Evolutionary conservation across 2,113 vertebrate genomes (phyloP), one percentile per base, ranked within the genome.

Genomic region (Colossoma macropomum): DNA sequence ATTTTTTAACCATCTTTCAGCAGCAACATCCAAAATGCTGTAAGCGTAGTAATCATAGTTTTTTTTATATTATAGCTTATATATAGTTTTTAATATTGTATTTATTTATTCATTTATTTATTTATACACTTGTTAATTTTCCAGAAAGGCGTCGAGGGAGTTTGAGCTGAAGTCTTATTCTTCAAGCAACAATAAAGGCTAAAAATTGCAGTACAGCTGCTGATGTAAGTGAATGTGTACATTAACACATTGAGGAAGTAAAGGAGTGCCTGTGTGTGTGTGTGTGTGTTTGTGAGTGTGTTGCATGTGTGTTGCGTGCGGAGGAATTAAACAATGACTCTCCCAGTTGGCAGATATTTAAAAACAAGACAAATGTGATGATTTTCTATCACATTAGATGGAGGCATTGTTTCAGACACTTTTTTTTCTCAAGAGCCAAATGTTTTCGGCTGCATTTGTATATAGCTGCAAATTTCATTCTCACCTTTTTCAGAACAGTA

Each of bases 1-100:
- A 13, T 59, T 60, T 48, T 76, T 68, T 45, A 75, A 76, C 62
- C 45, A 82, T 28, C 75, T 76, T 54, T 38, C 19, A 41, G 66
- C 32, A 38, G 66, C 66, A 12, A 25, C 17, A 23, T 65, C 27
- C 3, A 25, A 66, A 54, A 28, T 38, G 60, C 21, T 30, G 27
- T 75, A 84, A 72, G 71, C 59, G 32, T n/a, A 9, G 19, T 8
- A 59, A 60, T 32, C 45, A 50, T 19, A 54, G 12, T 69, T 70
- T 7, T 50, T 21, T 32, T 12, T 23, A 28, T 52, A 52, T 2
- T 3, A 52, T 4, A 10, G 48, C 12, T 7, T 50, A 15, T 7
- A 2, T 62, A 30, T 21, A 12, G 11, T n/a, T n/a, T n/a, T 19
- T 25, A 62, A 62, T 62, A 38, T 7, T 41, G 23, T 25, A 16